These are phyloP conservation scores for Heliangelus exortis DNA, from an alignment of 2,797 vertebrate species.

Conservation along the genomic window DNA sequence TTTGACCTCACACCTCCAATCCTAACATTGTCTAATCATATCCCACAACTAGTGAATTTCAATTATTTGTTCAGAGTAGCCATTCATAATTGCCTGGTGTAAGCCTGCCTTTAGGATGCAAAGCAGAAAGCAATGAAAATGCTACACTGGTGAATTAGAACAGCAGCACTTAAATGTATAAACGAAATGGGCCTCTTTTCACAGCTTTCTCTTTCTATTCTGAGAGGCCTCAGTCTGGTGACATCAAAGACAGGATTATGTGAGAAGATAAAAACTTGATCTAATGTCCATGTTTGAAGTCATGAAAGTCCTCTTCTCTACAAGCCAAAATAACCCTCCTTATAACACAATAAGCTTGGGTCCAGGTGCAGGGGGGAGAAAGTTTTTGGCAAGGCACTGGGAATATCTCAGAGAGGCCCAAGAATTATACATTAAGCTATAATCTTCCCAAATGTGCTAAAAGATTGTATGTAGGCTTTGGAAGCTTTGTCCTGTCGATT, in stretches of 20 bases:
- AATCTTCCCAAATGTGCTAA: slow-evolving; percentile 71
- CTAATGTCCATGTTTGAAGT: slow-evolving; percentile 92
- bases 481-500: slow-evolving; percentile 68
- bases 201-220: slow-evolving; percentile 82
- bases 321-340: slow-evolving; percentile 77
- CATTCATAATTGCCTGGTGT: slow-evolving; percentile 84
- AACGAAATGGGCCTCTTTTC: slow-evolving; percentile 82
- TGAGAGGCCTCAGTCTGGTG: slow-evolving; percentile 83
- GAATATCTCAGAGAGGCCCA: slow-evolving; percentile 40
- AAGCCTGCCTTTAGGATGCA: slow-evolving; percentile 92
- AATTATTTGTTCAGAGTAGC: slow-evolving; percentile 92
- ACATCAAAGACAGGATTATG: slow-evolving; percentile 96
- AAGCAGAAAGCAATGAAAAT: slow-evolving; percentile 89
- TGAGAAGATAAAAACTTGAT: slow-evolving; percentile 90
- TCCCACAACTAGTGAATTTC: slow-evolving; percentile 86
- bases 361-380: slow-evolving; percentile 74
- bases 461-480: slow-evolving; percentile 62
- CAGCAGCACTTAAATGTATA: slow-evolving; percentile 80
- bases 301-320: slow-evolving; percentile 78
- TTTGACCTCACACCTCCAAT: slow-evolving; percentile 81
- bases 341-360: slow-evolving; percentile 68
- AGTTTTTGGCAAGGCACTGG: background rate
- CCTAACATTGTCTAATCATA: slow-evolving; percentile 72
- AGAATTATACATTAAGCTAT: slow-evolving; percentile 60
- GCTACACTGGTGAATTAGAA: slow-evolving; percentile 80